Percentiles rank a stretch among this genome's conserved stretches.
These are phyloP conservation scores for Drymodes brunneopygia DNA, from an alignment of 2,113 vertebrate genomes.

Conservation along the genomic window DNA sequence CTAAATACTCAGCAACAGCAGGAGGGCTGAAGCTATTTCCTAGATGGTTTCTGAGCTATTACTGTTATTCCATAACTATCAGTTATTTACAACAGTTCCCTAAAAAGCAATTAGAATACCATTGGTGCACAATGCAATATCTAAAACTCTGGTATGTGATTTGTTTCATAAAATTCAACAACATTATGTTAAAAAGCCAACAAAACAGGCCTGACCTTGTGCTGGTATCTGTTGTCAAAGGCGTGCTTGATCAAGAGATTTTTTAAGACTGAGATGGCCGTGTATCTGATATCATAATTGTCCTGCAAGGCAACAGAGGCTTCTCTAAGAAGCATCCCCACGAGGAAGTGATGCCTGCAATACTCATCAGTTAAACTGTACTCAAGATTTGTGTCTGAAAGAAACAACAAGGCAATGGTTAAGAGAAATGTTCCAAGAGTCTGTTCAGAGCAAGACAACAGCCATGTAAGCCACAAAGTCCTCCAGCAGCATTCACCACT, in stretches of 20 bases:
- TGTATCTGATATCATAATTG: constrained; percentile 84
- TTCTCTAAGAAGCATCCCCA: constrained; percentile 91
- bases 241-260: constrained; percentile 94
- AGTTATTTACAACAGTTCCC: not conserved
- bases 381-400: constrained; percentile 89
- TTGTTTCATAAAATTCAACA: not conserved
- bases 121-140: not conserved
- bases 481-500: fast-evolving
- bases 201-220: constrained; percentile 74
- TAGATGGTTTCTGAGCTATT: not conserved
- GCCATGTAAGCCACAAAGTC: not conserved
- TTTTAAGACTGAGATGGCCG: constrained; percentile 87
- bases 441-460: not conserved
- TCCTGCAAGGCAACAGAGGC: constrained; percentile 86
- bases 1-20: not conserved
- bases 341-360: constrained; percentile 93
- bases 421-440: not conserved
- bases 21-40: not conserved
- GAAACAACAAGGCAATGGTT: constrained; percentile 38
- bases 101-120: not conserved
- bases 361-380: constrained; percentile 93
- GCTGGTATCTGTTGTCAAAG: constrained; percentile 89
- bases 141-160: not conserved
- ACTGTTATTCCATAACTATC: not conserved
- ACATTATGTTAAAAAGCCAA: not conserved